Conservation (phyloP, 2,888 invertebrate species). For the Leucophora obtusa region DNA sequence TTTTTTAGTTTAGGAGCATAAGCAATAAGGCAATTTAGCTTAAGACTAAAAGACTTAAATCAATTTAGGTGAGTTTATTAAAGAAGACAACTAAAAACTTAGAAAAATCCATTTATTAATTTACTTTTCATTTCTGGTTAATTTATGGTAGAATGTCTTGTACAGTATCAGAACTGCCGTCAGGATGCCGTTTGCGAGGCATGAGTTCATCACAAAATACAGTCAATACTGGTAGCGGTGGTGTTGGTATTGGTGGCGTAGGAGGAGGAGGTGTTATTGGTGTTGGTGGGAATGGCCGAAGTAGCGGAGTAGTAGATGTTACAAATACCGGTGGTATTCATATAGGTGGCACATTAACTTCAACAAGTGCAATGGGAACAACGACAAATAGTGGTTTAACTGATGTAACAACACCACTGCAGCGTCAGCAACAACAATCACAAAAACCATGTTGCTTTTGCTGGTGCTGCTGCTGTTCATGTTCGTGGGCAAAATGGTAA, state of each 20-base stretch:
- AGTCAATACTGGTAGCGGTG: slow-evolving; percentile 71
- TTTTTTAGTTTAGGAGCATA: slow-evolving; percentile 48
- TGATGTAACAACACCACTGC: slow-evolving; percentile 66
- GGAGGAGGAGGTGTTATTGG: slow-evolving; percentile 72
- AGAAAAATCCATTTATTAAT: neutral
- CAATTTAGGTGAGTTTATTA: slow-evolving; percentile 50
- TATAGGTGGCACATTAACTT: slow-evolving; percentile 70
- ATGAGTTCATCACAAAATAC: slow-evolving; percentile 77
- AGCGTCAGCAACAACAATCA: slow-evolving; percentile 78
- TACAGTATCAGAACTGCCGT: slow-evolving; percentile 80
- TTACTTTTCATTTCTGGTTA: slow-evolving; percentile 3
- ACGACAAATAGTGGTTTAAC: slow-evolving; percentile 58
- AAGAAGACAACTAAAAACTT: neutral
- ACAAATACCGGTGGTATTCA: slow-evolving; percentile 70
- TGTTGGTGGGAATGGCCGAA: slow-evolving; percentile 62
- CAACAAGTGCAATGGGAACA: slow-evolving; percentile 69
- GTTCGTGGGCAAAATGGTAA: slow-evolving; percentile 81
- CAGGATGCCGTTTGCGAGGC: slow-evolving; percentile 79
- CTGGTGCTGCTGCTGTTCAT: slow-evolving; percentile 86
- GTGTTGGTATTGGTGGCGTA: slow-evolving; percentile 63
- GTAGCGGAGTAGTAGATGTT: slow-evolving; percentile 65
- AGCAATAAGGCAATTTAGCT: slow-evolving; percentile 61
- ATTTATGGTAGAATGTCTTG: slow-evolving; percentile 80
- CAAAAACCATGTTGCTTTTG: slow-evolving; percentile 84
- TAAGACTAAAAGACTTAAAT: slow-evolving; percentile 62